These are phyloP conservation scores for Liopterus haemorrhoidalis DNA, from an alignment of 2,888 invertebrate species.

Conservation along the genomic window DNA sequence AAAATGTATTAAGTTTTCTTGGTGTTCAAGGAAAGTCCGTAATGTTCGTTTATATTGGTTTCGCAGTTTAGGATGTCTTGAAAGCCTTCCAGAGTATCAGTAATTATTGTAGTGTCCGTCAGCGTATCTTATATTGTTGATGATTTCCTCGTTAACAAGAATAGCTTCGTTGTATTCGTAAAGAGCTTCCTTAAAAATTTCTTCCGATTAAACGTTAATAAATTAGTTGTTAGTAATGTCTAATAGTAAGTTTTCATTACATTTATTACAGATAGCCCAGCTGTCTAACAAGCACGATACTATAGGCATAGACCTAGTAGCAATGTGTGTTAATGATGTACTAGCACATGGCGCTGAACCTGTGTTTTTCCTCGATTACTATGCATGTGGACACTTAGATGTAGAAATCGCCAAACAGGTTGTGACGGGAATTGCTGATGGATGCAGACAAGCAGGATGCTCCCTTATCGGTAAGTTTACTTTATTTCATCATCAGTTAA, in stretches of 20 bases:
- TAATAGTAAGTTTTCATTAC: not conserved
- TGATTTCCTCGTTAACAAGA: too few relatives aligned
- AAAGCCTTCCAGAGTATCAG: too few relatives aligned
- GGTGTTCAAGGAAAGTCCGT: too few relatives aligned
- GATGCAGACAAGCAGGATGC: slow-evolving; percentile 80
- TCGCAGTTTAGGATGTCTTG: too few relatives aligned
- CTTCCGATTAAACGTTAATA: slow-evolving; percentile 1
- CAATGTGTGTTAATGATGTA: slow-evolving; percentile 97
- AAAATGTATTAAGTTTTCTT: too few relatives aligned
- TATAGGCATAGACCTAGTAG: slow-evolving; percentile 91
- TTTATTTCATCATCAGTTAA: not conserved
- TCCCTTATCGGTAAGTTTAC: slow-evolving; percentile 69
- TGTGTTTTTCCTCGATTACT: slow-evolving; percentile 94
- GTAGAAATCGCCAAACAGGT: slow-evolving; percentile 71
- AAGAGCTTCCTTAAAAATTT: too few relatives aligned
- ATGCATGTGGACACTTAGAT: slow-evolving; percentile 83
- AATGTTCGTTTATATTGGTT: too few relatives aligned
- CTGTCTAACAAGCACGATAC: slow-evolving; percentile 69
- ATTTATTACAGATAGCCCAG: slow-evolving; percentile 69
- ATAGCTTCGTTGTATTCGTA: too few relatives aligned
- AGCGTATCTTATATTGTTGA: too few relatives aligned
- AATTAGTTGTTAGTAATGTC: not conserved
- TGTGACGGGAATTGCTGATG: slow-evolving; percentile 80
- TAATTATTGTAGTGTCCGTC: too few relatives aligned
- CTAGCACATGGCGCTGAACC: slow-evolving; percentile 94